Base-by-base conservation (phyloP, 2,797 vertebrate species). In the Melanotaenia maccullochi region DNA sequence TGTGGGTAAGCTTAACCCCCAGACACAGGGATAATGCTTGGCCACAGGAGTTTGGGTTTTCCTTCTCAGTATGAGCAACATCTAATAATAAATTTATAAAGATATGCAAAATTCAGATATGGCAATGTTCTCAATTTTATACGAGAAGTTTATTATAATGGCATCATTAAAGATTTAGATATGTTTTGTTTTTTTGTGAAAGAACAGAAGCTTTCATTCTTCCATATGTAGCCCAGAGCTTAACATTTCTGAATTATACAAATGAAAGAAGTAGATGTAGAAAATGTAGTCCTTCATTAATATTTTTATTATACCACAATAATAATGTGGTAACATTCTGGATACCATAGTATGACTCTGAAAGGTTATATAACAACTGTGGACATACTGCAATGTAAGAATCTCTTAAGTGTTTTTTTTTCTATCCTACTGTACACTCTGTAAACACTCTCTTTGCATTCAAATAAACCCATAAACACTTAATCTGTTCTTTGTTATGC, bases 401-500 rank as follows among this genome's bases (percentile, higher is more conserved):
- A 64, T 85, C 68, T 86, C 75, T 72, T 73, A 88, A 88, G 60
- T 78, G 57, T 59, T 38, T 64, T 64, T 79, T 51, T 22, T 49
- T 40, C 71, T 33, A 73, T 75, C 25, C 44, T 68, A 30, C 54
- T 56, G 54, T 56, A 56, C 38, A 69, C 65, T 83, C 60, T 85
- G 75, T 83, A 81, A 87, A 82, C 66, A 36, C 59, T 77, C 38
- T 73, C 54, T 76, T 42, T 67, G 32, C 79, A 55, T 89, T 77
- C 78, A 79, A 87, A 90, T 84, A 89, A 90, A 91, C 76, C 84
- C 89, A 88, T 85, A 80, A 90, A 92, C 92, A 84, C 81, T 89
- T 68, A 65, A 81, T 91, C 87, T 87, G 79, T 85, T 95, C 94
- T 96, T 94, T 96, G 95, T 96, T 96, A 96, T 98, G 96, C 95